Evolutionary conservation across 2,113 vertebrate species (phyloP).

Genomic region (Oxyruncus cristatus): DNA sequence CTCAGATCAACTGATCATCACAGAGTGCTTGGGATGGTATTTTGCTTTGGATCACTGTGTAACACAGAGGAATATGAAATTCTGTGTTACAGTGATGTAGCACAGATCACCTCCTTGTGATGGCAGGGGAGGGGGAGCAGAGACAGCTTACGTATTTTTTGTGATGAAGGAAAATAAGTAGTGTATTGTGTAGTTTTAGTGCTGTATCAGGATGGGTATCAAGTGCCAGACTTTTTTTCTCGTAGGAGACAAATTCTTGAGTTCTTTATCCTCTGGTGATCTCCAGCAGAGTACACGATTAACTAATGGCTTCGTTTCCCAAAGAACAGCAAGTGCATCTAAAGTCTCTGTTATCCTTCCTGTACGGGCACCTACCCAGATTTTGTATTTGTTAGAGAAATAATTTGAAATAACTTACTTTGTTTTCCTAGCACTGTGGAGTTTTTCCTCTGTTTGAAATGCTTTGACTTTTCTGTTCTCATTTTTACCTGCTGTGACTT

Average conservation of each 20-base stretch:
- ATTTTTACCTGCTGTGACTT: constrained; percentile 1
- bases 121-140: background rate
- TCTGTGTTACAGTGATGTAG: background rate
- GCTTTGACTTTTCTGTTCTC: background rate
- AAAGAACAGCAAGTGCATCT: background rate
- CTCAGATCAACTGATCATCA: rapidly evolving
- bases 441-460: background rate
- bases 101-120: background rate
- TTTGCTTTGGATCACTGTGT: background rate
- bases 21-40: background rate
- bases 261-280: background rate
- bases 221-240: background rate
- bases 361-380: background rate
- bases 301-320: background rate
- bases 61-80: background rate
- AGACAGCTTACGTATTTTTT: background rate
- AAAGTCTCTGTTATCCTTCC: background rate
- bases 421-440: background rate
- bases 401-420: background rate
- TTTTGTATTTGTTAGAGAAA: background rate
- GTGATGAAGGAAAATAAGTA: background rate
- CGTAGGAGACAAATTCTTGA: background rate
- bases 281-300: background rate
- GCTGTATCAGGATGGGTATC: background rate
- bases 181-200: background rate